phyloP scores from a whole-genome alignment of 2,113 vertebrate genomes.

The Sus scrofa region DNA sequence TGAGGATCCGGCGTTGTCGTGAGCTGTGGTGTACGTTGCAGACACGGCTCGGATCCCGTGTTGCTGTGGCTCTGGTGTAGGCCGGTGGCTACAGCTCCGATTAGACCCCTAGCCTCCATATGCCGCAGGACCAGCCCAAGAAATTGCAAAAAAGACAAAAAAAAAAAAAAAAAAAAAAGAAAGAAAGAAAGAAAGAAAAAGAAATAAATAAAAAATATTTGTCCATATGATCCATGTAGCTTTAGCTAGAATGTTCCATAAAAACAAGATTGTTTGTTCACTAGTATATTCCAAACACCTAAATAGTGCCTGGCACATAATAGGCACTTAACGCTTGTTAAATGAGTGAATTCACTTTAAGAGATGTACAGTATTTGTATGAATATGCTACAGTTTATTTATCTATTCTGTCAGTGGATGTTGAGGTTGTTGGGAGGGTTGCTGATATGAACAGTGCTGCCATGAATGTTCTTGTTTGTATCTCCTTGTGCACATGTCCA shows the following conservation, averaged over 20 bases:
- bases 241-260: neutral
- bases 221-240: rapidly evolving
- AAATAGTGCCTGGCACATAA: neutral
- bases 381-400: neutral
- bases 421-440: neutral
- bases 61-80: no score
- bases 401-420: neutral
- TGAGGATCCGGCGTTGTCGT: no score
- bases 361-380: neutral
- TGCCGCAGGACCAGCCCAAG: no score
- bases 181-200: no score
- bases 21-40: no score
- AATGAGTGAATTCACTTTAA: neutral
- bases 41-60: no score
- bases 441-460: no score
- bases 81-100: no score
- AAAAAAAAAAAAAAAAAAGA: no score
- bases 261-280: neutral
- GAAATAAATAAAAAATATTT: neutral
- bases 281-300: neutral
- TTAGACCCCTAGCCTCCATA: no score
- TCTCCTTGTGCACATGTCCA: neutral
- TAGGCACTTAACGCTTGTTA: neutral
- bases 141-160: no score
- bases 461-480: neutral